phyloP scores from a whole-genome alignment of 2,113 vertebrate species.

The Fulmarus glacialis region DNA sequence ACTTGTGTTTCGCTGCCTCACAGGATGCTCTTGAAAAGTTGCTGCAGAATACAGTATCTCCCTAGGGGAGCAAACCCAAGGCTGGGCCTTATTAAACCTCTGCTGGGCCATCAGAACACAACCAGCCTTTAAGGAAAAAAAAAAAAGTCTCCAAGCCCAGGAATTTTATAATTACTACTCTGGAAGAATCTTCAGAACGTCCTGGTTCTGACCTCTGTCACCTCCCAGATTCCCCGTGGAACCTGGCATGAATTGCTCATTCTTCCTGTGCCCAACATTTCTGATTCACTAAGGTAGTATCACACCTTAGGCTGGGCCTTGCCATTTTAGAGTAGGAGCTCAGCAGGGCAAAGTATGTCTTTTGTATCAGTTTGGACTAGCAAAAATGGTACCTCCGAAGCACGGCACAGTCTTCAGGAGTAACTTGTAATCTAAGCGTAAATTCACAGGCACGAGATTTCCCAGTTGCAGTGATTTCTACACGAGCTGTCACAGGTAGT shows the following conservation, averaged over 20 bases:
- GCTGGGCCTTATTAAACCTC: background rate
- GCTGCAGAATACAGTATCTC: background rate
- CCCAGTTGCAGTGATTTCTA: background rate
- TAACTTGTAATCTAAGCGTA: background rate
- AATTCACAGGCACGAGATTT: background rate
- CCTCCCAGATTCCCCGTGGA: background rate
- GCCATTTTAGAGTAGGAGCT: background rate
- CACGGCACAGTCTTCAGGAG: background rate
- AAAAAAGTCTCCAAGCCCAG: background rate
- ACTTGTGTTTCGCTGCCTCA: background rate
- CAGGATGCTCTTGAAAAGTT: background rate
- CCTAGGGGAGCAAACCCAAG: background rate
- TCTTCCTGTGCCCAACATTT: background rate
- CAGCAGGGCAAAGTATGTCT: background rate
- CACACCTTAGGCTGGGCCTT: background rate
- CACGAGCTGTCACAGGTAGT: background rate
- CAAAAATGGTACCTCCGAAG: background rate
- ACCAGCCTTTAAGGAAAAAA: background rate
- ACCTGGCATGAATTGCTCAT: background rate
- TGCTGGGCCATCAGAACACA: background rate
- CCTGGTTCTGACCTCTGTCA: background rate
- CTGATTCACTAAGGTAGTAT: background rate
- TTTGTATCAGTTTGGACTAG: background rate
- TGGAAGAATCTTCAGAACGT: background rate
- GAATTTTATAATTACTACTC: background rate